Evolutionary conservation across 2,888 invertebrate genomes (phyloP).

Genomic region (Acanthopleura granulata): DNA sequence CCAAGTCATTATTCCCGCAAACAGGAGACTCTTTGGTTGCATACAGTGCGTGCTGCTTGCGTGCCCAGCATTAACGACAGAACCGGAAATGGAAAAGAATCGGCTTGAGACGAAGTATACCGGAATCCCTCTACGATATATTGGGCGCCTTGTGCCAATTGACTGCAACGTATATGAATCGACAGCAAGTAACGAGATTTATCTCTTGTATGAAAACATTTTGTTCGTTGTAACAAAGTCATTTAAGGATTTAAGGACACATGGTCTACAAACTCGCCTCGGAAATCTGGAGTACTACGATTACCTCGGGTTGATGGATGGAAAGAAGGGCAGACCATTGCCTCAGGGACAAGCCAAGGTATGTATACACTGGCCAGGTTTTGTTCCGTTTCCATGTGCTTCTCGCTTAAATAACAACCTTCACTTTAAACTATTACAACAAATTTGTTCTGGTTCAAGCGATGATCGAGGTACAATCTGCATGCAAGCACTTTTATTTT

Average conservation of each 20-base stretch:
- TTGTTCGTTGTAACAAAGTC: neutral
- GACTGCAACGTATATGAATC: constrained; percentile 3
- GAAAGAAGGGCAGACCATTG: neutral
- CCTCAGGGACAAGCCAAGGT: constrained; percentile 4
- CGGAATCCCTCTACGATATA: neutral
- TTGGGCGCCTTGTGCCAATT: neutral
- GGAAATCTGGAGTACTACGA: constrained; percentile 11
- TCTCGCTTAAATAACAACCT: no score
- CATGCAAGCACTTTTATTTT: neutral
- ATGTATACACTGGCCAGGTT: no score
- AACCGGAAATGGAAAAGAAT: neutral
- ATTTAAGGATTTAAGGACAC: neutral
- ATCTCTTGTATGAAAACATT: constrained; percentile 5
- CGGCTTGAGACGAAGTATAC: neutral
- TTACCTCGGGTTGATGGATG: constrained; percentile 4
- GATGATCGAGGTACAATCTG: no score
- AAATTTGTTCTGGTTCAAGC: no score
- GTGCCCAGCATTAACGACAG: no score
- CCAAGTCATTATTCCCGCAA: neutral
- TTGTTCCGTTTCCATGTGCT: no score
- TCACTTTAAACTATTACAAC: no score
- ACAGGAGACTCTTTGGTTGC: constrained; percentile 2
- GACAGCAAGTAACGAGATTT: neutral
- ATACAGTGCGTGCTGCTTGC: neutral
- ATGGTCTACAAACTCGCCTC: neutral